Base-by-base conservation (phyloP, 2,797 vertebrate species). In the Chloroceryle amazona region DNA sequence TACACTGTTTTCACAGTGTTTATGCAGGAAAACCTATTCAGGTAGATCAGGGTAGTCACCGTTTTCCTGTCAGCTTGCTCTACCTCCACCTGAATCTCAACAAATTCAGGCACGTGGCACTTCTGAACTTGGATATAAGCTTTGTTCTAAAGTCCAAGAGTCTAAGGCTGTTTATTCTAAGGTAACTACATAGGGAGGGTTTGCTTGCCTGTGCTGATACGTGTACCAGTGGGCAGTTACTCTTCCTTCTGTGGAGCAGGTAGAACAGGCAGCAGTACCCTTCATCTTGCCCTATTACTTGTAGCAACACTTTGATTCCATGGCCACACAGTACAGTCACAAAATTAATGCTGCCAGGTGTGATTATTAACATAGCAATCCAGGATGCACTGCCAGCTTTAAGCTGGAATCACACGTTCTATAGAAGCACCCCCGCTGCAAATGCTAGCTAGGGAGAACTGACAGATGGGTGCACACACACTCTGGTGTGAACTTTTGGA, bases 331-430 rank as follows among this genome's bases (percentile, higher is more conserved):
- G 5, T 60, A 37, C 26, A 25, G 79, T 25, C 80, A 60, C 63
- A 88, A 82, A 95, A 94, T 88, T 79, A 92, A 60, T 80, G 66
- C 90, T 82, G 67, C 90, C 91, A 82, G 88, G 86, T 93, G 88
- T 81, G 81, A 58, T 79, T 84, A 63, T 79, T 91, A 84, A 63
- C 52, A 33, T 11, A 61, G 29, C 71, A 81, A 76, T 44, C 75
- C 81, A 51, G 73, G 29, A 46, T 66, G 62, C 4, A 0, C 37
- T 78, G 62, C 54, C 79, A 68, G 61, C 62, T 83, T 88, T 83
- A 81, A 83, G 75, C 5, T 37, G 47, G 12, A 62, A 57, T 60
- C 42, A 46, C 52, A 84, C 67, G 79, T 70, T 80, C 80, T 67
- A 4, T 18, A 10, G 41, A 55, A 91, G 47, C 60, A 67, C 33